phyloP scores from a whole-genome alignment of 1,140 invertebrate genomes.

The Sinella curviseta region DNA sequence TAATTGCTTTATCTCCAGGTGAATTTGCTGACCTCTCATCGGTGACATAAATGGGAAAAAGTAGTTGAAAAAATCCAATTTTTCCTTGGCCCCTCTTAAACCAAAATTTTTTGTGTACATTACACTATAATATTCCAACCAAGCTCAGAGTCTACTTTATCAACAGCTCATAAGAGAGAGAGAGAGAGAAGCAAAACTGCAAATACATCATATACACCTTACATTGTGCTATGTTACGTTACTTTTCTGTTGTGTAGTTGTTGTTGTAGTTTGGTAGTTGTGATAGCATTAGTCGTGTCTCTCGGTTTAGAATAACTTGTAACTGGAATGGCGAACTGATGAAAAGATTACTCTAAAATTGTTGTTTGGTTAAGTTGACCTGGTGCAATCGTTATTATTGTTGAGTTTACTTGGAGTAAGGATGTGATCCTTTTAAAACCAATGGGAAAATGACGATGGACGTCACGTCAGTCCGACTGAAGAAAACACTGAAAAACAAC shows the following conservation, averaged over 20 bases:
- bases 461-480: no score
- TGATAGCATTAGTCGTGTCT: slow-evolving; percentile 16
- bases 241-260: slow-evolving; percentile 22
- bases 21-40: neutral
- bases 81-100: slow-evolving; percentile 12
- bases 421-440: no score
- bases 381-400: no score
- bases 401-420: no score
- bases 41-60: neutral
- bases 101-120: neutral
- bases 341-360: neutral
- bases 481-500: no score
- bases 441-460: no score
- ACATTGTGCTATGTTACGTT: slow-evolving; percentile 18
- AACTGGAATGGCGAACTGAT: neutral
- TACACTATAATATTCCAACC: slow-evolving; percentile 8
- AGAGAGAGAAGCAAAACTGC: neutral
- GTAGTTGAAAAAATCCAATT: slow-evolving; percentile 2
- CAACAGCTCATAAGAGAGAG: neutral
- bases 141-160: slow-evolving; percentile 6
- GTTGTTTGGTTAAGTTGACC: neutral
- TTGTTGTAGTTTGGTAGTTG: slow-evolving; percentile 23
- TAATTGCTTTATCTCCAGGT: neutral
- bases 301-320: neutral
- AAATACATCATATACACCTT: slow-evolving; percentile 23